Conservation (phyloP, 2,888 invertebrate species). For the Amaurobius ferox region DNA sequence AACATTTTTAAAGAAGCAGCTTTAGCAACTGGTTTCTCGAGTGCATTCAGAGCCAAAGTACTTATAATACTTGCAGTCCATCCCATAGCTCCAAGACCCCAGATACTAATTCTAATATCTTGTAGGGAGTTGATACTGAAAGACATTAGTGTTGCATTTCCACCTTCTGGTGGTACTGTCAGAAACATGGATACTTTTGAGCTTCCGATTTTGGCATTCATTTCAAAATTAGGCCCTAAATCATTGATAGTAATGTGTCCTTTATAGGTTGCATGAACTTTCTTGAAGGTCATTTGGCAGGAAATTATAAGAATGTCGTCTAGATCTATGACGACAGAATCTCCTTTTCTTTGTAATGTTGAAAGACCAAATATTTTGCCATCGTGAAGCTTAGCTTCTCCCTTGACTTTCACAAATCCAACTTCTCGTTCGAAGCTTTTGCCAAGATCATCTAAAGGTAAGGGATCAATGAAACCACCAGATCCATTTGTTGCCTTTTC, state of each 20-base stretch:
- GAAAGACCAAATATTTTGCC: constrained; percentile 54
- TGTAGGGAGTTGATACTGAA: constrained; percentile 43
- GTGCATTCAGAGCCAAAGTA: constrained; percentile 49
- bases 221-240: constrained; percentile 31
- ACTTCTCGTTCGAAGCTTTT: constrained; percentile 52
- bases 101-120: constrained; percentile 50
- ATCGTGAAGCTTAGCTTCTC: constrained; percentile 59
- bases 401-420: constrained; percentile 45
- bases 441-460: constrained; percentile 36
- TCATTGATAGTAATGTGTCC: constrained; percentile 50
- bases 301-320: constrained; percentile 59
- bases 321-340: constrained; percentile 41
- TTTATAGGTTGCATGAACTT: constrained; percentile 48
- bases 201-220: constrained; percentile 50
- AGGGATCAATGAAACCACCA: constrained; percentile 64
- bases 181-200: constrained; percentile 57
- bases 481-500: constrained; percentile 50
- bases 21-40: constrained; percentile 64
- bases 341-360: constrained; percentile 40
- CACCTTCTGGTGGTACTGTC: constrained; percentile 54
- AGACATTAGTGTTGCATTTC: constrained; percentile 50
- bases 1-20: constrained; percentile 39
- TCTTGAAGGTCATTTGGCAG: constrained; percentile 35
- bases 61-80: constrained; percentile 60
- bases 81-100: constrained; percentile 56